Base-by-base conservation (phyloP, 1,140 invertebrate species). In the Platorchestia sp. region DNA sequence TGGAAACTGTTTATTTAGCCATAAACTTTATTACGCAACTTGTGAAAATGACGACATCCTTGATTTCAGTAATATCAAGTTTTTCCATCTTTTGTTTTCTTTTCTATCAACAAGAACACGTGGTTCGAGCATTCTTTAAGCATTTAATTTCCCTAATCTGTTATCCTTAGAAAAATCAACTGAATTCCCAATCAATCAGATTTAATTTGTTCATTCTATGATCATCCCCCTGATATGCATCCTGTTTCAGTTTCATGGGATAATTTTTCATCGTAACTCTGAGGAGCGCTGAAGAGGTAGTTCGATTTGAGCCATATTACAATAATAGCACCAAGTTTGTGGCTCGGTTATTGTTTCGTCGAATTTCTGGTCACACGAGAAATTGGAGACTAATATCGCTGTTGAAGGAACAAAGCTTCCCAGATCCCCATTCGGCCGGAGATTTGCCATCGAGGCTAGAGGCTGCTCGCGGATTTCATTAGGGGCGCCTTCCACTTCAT, bases 381-480 rank as follows among this genome's bases (percentile, higher is more conserved):
- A 75, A 89, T 89, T 89, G 87, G 43, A 42, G 87, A 89, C 87
- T 89, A 44, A 89, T 89, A 89, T 89, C 87, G 87, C 87, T 44
- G 43, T 89, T 89, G 43, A 44, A 89, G 87, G n/a, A 89, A 89
- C 87, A 89, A 89, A 47, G 91, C 45, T 44, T 47, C 91, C 43
- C 43, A 45, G 91, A 93, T 93, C 91, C 91, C 91, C 91, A 93
- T 93, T 93, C 22, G 91, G 43, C 45, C 43, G 91, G 91, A 93
- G 91, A 89, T 89, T 89, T 89, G 87, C 87, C 43, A 44, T 41
- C 43, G 87, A 44, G 87, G 87, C 87, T 45, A 16, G 91, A 47
- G 91, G 43, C 43, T 7, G 91, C 45, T n/a, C 43, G 43, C 36
- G 45, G 91, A 93, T 93, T 93, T 93, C 91, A 93, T 93, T 93